Evolutionary conservation across 2,888 invertebrate species (phyloP), one percentile per base, ranked within the genome.

Genomic region (Calephelis perditalis): DNA sequence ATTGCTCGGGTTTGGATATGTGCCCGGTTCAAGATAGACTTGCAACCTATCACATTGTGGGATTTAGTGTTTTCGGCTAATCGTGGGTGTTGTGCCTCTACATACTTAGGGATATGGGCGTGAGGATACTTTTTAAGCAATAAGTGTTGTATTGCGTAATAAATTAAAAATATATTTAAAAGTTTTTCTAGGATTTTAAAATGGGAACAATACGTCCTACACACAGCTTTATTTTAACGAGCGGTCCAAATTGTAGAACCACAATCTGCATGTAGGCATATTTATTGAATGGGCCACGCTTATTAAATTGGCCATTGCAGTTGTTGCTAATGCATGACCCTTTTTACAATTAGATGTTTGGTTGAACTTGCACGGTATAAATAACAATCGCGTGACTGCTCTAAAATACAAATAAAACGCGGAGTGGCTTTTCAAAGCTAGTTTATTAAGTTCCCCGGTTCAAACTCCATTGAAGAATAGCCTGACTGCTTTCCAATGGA

Each of bases 201-300:
- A 26, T 26, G 4, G 9, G 12, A n/a, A 47, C 47, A 12, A 47
- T 47, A 26, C 15, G 15, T 15, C 15, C 15, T 15, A 15, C 4
- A 26, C 26, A 26, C 4, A 26, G 26, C 26, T 26, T 26, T 26
- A 26, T 26, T 26, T 26, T 62, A 63, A 63, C 62, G 62, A 67
- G 62, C 59, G 61, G 57, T 45, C 63, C 67, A 58, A 65, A 63
- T 63, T 62, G 67, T 67, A 62, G 52, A 62, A 62, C 65, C 67
- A 52, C 63, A 62, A 59, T 62, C 58, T 65, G 63, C 49, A 61
- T 58, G 58, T 40, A 44, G 12, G 36, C 59, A 58, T 62, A 67
- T 68, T 63, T 67, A 66, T 63, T 62, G 65, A 63, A 63, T 61
- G 35, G 56, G 55, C 60, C 61, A 35, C 60, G 46, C 36, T 63